Percentiles rank a stretch among this genome's conserved stretches.
Conservation (phyloP, 2,797 vertebrate genomes). For the Pipistrellus nathusii region DNA sequence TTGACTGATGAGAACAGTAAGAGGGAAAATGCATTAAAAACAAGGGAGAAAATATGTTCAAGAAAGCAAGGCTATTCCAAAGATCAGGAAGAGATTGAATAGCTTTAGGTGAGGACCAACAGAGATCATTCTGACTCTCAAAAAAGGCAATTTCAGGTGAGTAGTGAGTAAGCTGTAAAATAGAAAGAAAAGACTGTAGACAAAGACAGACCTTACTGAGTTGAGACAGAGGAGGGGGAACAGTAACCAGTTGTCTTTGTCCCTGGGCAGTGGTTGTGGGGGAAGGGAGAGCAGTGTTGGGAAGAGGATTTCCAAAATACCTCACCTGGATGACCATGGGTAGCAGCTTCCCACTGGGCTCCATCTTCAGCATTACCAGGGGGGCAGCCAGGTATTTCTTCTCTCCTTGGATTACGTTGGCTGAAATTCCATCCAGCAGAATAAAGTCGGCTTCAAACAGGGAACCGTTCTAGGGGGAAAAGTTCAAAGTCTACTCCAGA, state of each 20-base stretch:
- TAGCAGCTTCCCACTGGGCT: background rate
- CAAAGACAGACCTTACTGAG: background rate
- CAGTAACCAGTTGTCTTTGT: background rate
- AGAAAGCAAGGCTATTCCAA: background rate
- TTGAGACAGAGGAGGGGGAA: background rate
- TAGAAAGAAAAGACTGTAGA: no score
- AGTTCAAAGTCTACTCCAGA: no score
- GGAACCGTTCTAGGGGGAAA: conserved; percentile 8
- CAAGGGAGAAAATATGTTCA: background rate
- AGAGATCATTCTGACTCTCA: background rate
- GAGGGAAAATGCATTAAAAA: background rate
- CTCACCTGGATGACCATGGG: conserved; percentile 80
- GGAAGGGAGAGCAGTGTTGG: background rate
- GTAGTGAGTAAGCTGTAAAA: no score
- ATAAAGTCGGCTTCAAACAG: conserved; percentile 80
- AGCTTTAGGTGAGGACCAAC: background rate
- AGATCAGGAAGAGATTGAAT: background rate
- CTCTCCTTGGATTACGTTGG: background rate
- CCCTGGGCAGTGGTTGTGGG: background rate
- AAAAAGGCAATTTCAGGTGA: background rate
- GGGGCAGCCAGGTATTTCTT: background rate
- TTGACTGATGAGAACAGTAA: background rate
- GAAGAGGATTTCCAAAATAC: background rate
- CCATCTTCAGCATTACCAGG: background rate
- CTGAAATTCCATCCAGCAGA: conserved; percentile 74